Evolutionary conservation across 2,113 vertebrate genomes (phyloP).

Genomic region (Chamaetylas fuelleborni): DNA sequence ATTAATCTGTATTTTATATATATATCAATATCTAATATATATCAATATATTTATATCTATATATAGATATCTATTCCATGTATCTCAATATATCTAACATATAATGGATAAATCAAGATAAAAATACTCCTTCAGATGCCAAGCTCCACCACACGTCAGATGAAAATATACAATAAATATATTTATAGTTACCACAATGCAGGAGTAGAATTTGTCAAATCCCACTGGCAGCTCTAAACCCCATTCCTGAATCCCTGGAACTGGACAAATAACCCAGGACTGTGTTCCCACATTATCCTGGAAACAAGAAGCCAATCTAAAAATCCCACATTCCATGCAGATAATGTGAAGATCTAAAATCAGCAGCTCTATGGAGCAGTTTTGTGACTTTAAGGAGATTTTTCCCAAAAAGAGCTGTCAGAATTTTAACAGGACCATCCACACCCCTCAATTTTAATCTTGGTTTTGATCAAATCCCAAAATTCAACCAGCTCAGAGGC

Average conservation of each 20-base stretch:
- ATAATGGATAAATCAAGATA: neutral
- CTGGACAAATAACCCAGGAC: neutral
- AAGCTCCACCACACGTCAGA: neutral
- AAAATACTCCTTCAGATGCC: neutral
- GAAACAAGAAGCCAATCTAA: neutral
- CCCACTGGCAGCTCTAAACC: neutral
- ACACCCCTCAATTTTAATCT: neutral
- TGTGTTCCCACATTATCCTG: rapidly evolving
- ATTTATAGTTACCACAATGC: too few relatives aligned
- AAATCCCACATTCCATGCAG: neutral
- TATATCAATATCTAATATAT: too few relatives aligned
- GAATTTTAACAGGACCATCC: neutral
- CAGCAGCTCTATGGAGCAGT: neutral
- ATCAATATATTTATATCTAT: too few relatives aligned
- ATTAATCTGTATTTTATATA: too few relatives aligned
- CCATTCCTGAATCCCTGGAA: neutral
- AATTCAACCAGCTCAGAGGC: neutral
- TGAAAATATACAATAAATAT: neutral
- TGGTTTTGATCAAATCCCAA: neutral
- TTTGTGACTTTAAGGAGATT: neutral
- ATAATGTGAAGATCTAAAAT: neutral
- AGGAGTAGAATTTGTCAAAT: neutral
- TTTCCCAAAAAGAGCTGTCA: neutral
- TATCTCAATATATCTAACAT: neutral
- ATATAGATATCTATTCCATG: too few relatives aligned